A percentile compares a stretch with the other conserved stretches of the same genome.
These are phyloP conservation scores for Drosophila virilis DNA, from an alignment of 1,140 invertebrate species.

Conservation along the genomic window DNA sequence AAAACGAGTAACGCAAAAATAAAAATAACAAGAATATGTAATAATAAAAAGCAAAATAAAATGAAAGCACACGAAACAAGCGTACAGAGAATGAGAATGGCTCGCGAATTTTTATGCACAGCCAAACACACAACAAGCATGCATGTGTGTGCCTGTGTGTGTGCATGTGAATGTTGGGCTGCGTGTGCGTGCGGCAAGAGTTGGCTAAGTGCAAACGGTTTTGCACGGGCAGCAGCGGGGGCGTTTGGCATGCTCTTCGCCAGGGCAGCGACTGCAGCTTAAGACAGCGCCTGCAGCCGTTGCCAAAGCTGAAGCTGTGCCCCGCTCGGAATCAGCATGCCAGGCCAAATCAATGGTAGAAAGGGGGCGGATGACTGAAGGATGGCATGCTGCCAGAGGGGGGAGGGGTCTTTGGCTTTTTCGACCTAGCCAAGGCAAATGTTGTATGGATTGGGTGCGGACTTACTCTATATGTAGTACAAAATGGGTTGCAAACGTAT, in stretches of 20 bases:
- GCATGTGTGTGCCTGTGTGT: constrained; percentile 2
- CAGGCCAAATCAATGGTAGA: constrained; percentile 33
- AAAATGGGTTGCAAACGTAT: not conserved
- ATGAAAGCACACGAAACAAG: constrained; percentile 61
- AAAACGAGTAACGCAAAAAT: constrained; percentile 51
- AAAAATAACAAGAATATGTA: constrained; percentile 69
- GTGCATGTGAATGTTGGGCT: not conserved
- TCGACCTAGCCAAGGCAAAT: constrained; percentile 31
- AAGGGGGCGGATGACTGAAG: not conserved
- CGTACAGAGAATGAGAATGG: constrained; percentile 47
- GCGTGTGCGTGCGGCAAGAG: constrained; percentile 16
- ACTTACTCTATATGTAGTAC: not conserved
- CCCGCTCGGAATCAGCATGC: constrained; percentile 1
- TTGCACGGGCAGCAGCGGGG: constrained; percentile 7
- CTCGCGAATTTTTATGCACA: constrained; percentile 63
- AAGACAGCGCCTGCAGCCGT: constrained; percentile 18
- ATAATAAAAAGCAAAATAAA: constrained; percentile 60
- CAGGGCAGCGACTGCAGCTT: constrained; percentile 28
- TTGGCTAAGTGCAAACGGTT: constrained; percentile 20
- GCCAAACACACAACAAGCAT: constrained; percentile 9
- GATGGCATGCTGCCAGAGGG: not conserved
- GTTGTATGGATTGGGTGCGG: constrained; percentile 17
- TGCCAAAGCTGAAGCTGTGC: constrained; percentile 2
- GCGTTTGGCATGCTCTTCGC: constrained; percentile 31
- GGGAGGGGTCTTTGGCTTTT: not conserved